phyloP scores from a whole-genome alignment of 1,140 invertebrate genomes.

The Diabrotica undecimpunctata region DNA sequence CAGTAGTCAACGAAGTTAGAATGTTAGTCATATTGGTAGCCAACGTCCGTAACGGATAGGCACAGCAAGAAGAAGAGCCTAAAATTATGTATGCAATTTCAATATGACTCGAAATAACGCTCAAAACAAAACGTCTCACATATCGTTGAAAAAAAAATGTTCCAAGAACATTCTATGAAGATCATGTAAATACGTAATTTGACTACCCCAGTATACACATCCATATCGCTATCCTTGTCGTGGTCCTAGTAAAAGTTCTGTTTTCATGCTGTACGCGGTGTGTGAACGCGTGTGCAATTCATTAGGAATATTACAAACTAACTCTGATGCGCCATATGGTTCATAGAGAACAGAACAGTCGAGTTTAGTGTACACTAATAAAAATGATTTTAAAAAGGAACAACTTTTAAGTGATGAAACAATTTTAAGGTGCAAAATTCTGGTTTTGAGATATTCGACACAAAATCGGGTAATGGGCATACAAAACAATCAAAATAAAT shows the following conservation, averaged over 20 bases:
- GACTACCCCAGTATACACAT: background rate
- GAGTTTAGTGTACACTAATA: conserved; percentile 6
- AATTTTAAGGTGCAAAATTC: too few species aligned
- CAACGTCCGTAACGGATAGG: too few species aligned
- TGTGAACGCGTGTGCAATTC: conserved; percentile 43
- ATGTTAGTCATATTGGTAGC: too few species aligned
- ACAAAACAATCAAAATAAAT: too few species aligned
- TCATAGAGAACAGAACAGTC: conserved; percentile 23
- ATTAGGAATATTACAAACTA: conserved; percentile 50
- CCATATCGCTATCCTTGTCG: background rate
- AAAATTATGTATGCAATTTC: too few species aligned
- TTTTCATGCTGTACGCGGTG: conserved; percentile 45
- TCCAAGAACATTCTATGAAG: too few species aligned
- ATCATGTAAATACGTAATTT: background rate
- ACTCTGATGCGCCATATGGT: conserved; percentile 45
- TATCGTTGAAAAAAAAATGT: too few species aligned
- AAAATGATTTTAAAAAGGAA: background rate
- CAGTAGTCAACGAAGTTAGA: too few species aligned
- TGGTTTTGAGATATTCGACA: background rate
- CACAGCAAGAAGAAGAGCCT: too few species aligned
- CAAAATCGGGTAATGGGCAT: background rate
- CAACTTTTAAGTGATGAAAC: background rate
- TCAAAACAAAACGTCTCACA: too few species aligned
- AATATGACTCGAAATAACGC: too few species aligned
- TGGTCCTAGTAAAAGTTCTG: conserved; percentile 36